These are phyloP conservation scores for Ephestia elutella DNA, from an alignment of 1,140 invertebrate genomes.

Conservation along the genomic window DNA sequence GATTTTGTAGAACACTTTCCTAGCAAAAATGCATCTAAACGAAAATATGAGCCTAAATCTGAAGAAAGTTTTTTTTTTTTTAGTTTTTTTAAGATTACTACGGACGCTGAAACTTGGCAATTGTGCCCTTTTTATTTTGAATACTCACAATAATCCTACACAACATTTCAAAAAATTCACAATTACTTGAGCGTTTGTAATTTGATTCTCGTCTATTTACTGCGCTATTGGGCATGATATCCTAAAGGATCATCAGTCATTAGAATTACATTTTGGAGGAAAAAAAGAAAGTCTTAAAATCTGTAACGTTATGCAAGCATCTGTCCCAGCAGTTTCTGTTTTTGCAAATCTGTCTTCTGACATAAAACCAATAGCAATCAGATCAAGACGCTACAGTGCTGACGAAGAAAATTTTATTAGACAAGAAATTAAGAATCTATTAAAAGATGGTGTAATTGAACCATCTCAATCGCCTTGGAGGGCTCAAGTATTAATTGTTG, in stretches of 20 bases:
- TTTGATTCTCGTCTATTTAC: too few species aligned
- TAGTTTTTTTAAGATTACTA: too few species aligned
- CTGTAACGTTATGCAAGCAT: conserved; percentile 21
- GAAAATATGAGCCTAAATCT: too few species aligned
- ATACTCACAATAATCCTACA: too few species aligned
- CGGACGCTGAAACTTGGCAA: too few species aligned
- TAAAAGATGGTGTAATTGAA: conserved; percentile 22
- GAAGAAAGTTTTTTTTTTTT: too few species aligned
- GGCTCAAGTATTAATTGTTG: conserved; percentile 25
- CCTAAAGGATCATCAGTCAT: conserved; percentile 14
- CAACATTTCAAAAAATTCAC: too few species aligned
- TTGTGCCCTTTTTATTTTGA: too few species aligned
- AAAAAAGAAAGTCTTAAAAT: conserved; percentile 17
- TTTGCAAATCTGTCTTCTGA: conserved; percentile 18
- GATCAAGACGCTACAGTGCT: conserved; percentile 18
- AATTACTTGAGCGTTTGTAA: too few species aligned
- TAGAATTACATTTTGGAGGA: conserved; percentile 19
- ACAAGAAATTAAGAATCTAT: conserved; percentile 21
- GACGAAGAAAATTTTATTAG: conserved; percentile 18
- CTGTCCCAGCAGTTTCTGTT: conserved; percentile 19
- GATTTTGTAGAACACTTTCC: too few species aligned
- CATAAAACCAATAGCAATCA: conserved; percentile 20
- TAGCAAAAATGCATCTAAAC: too few species aligned
- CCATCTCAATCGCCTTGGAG: conserved; percentile 26
- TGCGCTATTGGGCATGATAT: conserved; percentile 28